Evolutionary conservation across 2,113 vertebrate genomes (phyloP), one percentile per base, ranked within the genome.

Genomic region (Eulemur macaco): DNA sequence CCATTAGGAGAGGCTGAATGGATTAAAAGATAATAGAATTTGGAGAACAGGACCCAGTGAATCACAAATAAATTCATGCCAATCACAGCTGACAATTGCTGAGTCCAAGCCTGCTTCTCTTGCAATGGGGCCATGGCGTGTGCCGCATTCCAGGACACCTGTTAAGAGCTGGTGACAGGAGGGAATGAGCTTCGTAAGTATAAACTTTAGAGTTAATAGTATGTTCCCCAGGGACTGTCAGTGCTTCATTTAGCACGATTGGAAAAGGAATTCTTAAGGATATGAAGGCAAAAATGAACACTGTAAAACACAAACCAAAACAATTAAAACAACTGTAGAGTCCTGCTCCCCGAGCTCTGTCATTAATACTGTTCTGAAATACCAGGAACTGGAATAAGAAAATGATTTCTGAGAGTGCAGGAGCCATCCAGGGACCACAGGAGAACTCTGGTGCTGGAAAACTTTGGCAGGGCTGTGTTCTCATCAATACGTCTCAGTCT

Each of bases 101-200:
- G 58, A 47, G 74, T 56, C 29, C 23, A 0, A 39, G 0, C 73
- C 73, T 23, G 13, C 4, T 89, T 34, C 77, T 54, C 94, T 77
- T 85, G 56, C 21, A 82, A 7, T 8, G 52, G 45, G 52, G 29
- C 73, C 74, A 73, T 74, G 83, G 66, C 91, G 42, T 73, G 63
- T 91, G 31, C 21, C 86, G 88, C 69, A 77, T 58, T 86, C 60
- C 5, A 31, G 58, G 58, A 3, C n/a, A 13, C 69, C 73, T 21
- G 21, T 7, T 73, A 96, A 94, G 20, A 89, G 8, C 31, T 81
- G 96, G 86, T 84, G 31, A 96, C 97, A 97, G 47, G n/a, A 86
- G 74, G 94, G 97, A 98, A 96, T 52, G 3, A 96, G 27, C 58
- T 94, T 97, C 77, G 88, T 93, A 95, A 97, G 94, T 45, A 54